Conservation (phyloP, 2,888 invertebrate species). For the Acanthococcus lagerstroemiae region DNA sequence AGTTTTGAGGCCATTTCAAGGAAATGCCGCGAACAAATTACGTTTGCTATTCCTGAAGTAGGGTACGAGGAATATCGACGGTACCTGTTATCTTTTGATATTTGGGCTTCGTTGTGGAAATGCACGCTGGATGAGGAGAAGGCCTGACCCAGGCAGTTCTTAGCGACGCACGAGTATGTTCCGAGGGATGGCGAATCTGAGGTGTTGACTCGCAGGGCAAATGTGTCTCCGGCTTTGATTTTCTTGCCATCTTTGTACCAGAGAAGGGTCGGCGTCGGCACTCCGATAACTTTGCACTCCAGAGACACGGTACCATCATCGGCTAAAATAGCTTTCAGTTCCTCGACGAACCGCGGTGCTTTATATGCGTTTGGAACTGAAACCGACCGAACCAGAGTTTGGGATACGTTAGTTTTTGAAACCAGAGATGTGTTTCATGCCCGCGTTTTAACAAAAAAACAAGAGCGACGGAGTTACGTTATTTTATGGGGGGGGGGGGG, state of each 20-base stretch:
- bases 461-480: background rate
- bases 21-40: background rate
- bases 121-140: conserved; percentile 76
- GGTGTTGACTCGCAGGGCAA: conserved; percentile 72
- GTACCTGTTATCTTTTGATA: conserved; percentile 18
- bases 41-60: background rate
- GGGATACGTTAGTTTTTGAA: too few relatives aligned
- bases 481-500: too few relatives aligned
- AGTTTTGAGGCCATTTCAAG: conserved; percentile 19
- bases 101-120: conserved; percentile 49
- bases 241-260: conserved; percentile 76
- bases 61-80: background rate
- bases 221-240: conserved; percentile 81
- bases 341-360: conserved; percentile 75
- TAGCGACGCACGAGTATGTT: conserved; percentile 76
- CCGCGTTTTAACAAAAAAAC: background rate
- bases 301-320: conserved; percentile 81
- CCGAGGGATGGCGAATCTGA: conserved; percentile 78
- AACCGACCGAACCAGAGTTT: too few relatives aligned
- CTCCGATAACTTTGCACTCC: conserved; percentile 83
- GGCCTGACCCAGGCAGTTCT: conserved; percentile 78
- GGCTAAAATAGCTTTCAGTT: conserved; percentile 68
- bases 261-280: conserved; percentile 67
- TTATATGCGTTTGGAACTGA: conserved; percentile 78
- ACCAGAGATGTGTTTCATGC: background rate